Evolutionary conservation across 2,113 vertebrate species (phyloP).

Genomic region (Percina caprodes): DNA sequence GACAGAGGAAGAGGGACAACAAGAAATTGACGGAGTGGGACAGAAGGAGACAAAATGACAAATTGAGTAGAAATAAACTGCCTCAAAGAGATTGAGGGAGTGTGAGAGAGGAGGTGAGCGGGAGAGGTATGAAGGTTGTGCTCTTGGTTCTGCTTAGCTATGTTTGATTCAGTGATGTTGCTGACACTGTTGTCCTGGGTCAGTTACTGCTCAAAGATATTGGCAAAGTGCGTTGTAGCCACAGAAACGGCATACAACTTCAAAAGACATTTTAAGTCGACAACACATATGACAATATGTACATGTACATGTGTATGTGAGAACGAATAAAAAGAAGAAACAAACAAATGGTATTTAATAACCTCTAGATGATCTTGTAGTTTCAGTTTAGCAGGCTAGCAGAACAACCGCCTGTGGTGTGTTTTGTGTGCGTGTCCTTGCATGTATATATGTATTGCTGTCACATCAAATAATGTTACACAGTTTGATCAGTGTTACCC

Average conservation of each 20-base stretch:
- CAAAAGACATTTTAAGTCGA: not conserved
- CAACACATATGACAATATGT: not conserved
- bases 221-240: not conserved
- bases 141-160: slow-evolving; percentile 43
- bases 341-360: slow-evolving; percentile 4
- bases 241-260: not conserved
- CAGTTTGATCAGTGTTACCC: slow-evolving; percentile 58
- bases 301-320: not conserved
- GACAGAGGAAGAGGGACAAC: slow-evolving; percentile 38
- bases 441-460: slow-evolving; percentile 52
- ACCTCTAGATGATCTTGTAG: slow-evolving; percentile 41
- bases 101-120: not conserved
- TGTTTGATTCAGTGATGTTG: slow-evolving; percentile 47
- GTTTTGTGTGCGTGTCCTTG: slow-evolving; percentile 35
- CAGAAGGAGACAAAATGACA: slow-evolving; percentile 48
- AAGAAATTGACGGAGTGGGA: slow-evolving; percentile 30
- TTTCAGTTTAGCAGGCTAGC: slow-evolving; percentile 12
- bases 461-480: slow-evolving; percentile 61
- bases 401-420: slow-evolving; percentile 27
- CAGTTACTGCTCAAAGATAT: slow-evolving; percentile 29
- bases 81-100: slow-evolving; percentile 7
- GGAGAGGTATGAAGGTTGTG: slow-evolving; percentile 32
- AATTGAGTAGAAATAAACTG: slow-evolving; percentile 48
- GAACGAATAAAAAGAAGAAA: not conserved
- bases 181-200: slow-evolving; percentile 46